Evolutionary conservation across 1,140 invertebrate species (phyloP).

Genomic region (Brachionus paranguensis): DNA sequence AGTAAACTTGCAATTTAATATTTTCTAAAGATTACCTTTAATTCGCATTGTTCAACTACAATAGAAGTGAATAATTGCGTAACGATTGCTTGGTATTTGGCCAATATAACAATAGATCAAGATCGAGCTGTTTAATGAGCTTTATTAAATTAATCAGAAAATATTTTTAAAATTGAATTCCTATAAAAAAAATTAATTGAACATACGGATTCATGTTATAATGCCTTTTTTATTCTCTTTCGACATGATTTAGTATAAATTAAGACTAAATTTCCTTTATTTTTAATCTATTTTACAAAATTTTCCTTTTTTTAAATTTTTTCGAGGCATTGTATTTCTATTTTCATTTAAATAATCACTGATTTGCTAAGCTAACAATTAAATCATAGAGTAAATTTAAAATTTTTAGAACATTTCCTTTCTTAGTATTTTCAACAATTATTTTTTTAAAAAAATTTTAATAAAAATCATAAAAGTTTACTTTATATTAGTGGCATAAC

Average conservation of each 20-base stretch:
- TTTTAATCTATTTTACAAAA: neutral
- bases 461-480: no score
- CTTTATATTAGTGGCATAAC: no score
- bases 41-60: neutral
- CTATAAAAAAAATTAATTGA: neutral
- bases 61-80: neutral
- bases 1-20: neutral
- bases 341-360: neutral
- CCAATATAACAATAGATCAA: neutral
- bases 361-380: no score
- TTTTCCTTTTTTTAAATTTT: neutral
- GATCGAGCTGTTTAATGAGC: neutral
- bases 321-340: neutral
- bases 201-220: neutral
- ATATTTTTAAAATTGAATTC: neutral
- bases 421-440: no score
- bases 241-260: neutral
- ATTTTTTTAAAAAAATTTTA: no score
- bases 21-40: neutral
- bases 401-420: no score
- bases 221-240: neutral
- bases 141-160: constrained; percentile 35
- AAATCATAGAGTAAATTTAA: no score
- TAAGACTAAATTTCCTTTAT: neutral
- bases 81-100: neutral